Conservation (phyloP, 2,888 invertebrate species). For the Eupithecia subumbrata region DNA sequence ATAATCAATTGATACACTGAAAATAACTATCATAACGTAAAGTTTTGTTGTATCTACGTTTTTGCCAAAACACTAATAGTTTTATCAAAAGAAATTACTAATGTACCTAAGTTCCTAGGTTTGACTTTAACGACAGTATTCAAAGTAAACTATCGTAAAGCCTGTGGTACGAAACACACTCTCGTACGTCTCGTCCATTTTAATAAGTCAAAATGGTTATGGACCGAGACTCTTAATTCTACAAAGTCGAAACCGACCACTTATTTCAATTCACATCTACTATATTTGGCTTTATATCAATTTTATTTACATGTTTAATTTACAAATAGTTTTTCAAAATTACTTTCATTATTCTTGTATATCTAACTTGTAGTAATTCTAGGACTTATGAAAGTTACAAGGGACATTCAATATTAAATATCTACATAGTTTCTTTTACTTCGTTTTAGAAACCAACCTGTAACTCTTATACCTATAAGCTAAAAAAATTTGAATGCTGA, state of each 20-base stretch:
- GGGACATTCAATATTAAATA: slow-evolving; percentile 8
- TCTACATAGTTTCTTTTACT: not conserved
- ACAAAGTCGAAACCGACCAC: not conserved
- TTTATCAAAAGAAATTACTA: not conserved
- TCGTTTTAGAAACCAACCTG: slow-evolving; percentile 5
- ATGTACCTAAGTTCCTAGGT: not conserved
- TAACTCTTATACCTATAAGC: not conserved
- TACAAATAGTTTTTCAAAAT: slow-evolving; percentile 32
- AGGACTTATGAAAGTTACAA: slow-evolving; percentile 22
- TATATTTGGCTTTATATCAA: slow-evolving; percentile 31
- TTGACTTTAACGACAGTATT: not conserved
- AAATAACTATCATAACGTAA: not conserved
- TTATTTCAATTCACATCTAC: slow-evolving; percentile 20
- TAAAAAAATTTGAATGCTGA: not conserved
- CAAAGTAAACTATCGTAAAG: not conserved
- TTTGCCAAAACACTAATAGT: not conserved
- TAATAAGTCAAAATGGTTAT: not conserved
- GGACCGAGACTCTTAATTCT: not conserved
- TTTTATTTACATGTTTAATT: slow-evolving; percentile 26
- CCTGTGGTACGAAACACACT: not conserved
- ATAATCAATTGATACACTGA: not conserved
- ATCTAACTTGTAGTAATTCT: slow-evolving; percentile 19
- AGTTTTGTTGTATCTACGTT: not conserved
- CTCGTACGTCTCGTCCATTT: not conserved
- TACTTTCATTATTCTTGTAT: slow-evolving; percentile 20